Evolutionary conservation across 2,113 vertebrate genomes (phyloP).

Genomic region (Nothoprocta perdicaria): DNA sequence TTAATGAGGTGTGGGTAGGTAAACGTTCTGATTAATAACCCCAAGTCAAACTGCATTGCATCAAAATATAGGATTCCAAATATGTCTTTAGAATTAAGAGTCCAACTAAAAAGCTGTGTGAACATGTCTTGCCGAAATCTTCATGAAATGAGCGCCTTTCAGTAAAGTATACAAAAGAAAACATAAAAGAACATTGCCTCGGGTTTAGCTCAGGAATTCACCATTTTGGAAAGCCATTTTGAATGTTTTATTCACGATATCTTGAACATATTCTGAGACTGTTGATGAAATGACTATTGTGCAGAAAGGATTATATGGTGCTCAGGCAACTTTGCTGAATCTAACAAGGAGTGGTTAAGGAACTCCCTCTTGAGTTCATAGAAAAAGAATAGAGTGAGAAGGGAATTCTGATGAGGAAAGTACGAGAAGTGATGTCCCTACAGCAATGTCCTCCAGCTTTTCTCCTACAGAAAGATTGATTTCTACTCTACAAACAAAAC

Average conservation of each 20-base stretch:
- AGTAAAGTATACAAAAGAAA: background rate
- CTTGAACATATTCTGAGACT: background rate
- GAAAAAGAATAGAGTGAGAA: background rate
- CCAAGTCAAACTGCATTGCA: background rate
- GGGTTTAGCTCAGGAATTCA: background rate
- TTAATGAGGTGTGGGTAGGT: background rate
- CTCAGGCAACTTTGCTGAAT: background rate
- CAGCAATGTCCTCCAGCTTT: background rate
- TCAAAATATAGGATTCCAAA: background rate
- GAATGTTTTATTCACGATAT: background rate
- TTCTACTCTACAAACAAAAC: background rate
- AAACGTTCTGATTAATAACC: background rate
- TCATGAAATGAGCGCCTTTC: background rate
- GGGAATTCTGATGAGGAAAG: background rate
- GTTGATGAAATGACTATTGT: background rate
- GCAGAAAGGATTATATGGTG: background rate
- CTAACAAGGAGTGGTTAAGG: background rate
- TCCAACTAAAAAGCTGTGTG: background rate
- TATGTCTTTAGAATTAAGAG: background rate
- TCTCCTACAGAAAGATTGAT: background rate
- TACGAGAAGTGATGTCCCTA: fast-evolving
- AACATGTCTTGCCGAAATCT: background rate
- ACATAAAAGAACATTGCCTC: background rate
- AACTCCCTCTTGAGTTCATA: background rate
- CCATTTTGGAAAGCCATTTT: background rate